phyloP scores from a whole-genome alignment of 2,888 invertebrate genomes.

The Dynastes grantii region DNA sequence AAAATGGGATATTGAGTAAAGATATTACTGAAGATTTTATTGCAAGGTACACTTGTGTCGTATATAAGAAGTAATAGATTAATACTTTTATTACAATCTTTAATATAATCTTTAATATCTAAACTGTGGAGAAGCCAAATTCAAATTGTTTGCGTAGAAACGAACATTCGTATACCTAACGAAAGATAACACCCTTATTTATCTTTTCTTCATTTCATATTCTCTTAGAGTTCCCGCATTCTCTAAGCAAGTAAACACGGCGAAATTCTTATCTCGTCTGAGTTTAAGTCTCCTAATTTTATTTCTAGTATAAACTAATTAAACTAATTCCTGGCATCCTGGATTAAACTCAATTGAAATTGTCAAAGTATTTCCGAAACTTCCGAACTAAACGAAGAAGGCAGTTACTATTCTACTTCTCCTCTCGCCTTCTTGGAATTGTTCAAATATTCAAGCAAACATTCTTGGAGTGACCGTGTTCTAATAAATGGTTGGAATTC shows the following conservation, averaged over 20 bases:
- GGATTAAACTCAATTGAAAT: constrained; percentile 40
- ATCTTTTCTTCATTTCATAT: not conserved
- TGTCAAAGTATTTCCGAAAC: constrained; percentile 35
- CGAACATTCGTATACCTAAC: no score
- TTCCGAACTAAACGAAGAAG: constrained; percentile 10
- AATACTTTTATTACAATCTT: no score
- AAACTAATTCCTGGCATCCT: constrained; percentile 30
- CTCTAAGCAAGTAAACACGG: not conserved
- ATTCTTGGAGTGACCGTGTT: not conserved
- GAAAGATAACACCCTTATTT: not conserved
- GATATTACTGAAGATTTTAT: no score
- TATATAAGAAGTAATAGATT: no score
- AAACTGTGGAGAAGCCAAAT: no score
- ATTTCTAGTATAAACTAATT: constrained; percentile 34
- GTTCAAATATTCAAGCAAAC: constrained; percentile 33
- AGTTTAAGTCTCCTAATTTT: constrained; percentile 4
- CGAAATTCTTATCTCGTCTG: constrained; percentile 10
- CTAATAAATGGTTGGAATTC: not conserved
- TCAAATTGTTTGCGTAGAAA: no score
- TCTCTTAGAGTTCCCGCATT: not conserved
- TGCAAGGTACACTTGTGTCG: no score
- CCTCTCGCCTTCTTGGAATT: constrained; percentile 7
- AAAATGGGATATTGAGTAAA: no score
- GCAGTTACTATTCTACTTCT: not conserved
- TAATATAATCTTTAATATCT: no score